Percentiles rank a stretch among this genome's conserved stretches.
These are phyloP conservation scores for Mycteria americana DNA, from an alignment of 2,797 vertebrate genomes.

Conservation along the genomic window DNA sequence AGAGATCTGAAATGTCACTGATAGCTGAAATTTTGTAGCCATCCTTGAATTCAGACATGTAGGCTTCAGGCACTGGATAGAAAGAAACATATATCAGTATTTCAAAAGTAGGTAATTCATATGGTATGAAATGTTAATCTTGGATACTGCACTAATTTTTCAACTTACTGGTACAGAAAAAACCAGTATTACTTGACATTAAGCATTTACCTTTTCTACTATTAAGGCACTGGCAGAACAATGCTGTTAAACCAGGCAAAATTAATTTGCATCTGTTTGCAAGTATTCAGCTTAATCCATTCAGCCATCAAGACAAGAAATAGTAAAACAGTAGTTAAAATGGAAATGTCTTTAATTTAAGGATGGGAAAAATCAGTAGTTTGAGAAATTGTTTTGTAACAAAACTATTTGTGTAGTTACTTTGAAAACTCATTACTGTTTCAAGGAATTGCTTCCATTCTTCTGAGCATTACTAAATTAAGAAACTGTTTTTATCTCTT, in stretches of 20 bases:
- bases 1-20: neutral
- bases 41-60: neutral
- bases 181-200: neutral
- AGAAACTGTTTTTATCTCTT: neutral
- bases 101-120: neutral
- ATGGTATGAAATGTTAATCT: neutral
- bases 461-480: neutral
- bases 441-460: neutral
- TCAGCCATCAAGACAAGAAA: neutral
- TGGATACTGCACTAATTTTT: neutral
- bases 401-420: neutral
- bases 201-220: neutral
- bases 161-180: neutral
- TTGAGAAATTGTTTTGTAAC: neutral
- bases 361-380: neutral
- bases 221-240: neutral
- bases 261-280: neutral
- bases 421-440: neutral
- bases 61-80: neutral
- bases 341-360: neutral
- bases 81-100: neutral
- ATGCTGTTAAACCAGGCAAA: neutral
- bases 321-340: neutral
- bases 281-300: neutral
- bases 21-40: neutral